Evolutionary conservation across 2,797 vertebrate species (phyloP), one percentile per base, ranked within the genome.

Genomic region (Danio tinwini): DNA sequence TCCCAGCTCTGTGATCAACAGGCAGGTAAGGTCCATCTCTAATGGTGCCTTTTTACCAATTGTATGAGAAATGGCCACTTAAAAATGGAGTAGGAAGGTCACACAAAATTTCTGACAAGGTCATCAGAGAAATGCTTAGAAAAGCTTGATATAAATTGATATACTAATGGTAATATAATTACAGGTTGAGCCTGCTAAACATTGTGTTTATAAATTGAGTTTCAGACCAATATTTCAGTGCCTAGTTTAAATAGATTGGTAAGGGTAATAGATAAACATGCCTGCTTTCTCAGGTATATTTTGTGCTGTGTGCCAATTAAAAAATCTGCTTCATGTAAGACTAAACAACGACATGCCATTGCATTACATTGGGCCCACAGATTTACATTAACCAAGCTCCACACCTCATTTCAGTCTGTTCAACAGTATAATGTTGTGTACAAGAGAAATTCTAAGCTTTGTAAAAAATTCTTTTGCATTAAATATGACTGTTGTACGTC

Each of bases 51-150:
- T 74, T 55, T 77, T 75, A 56, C 68, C 59, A 17, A 17, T 47
- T 59, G 62, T 70, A 49, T 44, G 10, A 49, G 13, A 58, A 84
- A 42, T 76, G 75, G 21, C 65, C 55, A 58, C 53, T 14, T 29
- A 6, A 61, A 58, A 58, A 45, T 45, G 10, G 64, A 45, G 42
- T 64, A 47, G 74, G 56, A 82, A 85, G 88, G 88, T 91, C 90
- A 88, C 29, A n/a, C 76, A 75, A 79, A 84, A 87, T 47, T 86
- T 85, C 85, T 88, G 88, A 81, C 89, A 83, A 85, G 88, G 87
- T 90, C 85, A 86, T 72, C 58, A 84, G 84, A 88, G 37, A 21
- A 11, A 29, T 59, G 58, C 1, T 29, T 29, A 29, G 29, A 29
- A 29, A 29, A 29, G 29, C 1, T 29, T 29, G 29, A 29, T 1